phyloP scores from a whole-genome alignment of 2,888 invertebrate genomes.

The Lasius platythorax region DNA sequence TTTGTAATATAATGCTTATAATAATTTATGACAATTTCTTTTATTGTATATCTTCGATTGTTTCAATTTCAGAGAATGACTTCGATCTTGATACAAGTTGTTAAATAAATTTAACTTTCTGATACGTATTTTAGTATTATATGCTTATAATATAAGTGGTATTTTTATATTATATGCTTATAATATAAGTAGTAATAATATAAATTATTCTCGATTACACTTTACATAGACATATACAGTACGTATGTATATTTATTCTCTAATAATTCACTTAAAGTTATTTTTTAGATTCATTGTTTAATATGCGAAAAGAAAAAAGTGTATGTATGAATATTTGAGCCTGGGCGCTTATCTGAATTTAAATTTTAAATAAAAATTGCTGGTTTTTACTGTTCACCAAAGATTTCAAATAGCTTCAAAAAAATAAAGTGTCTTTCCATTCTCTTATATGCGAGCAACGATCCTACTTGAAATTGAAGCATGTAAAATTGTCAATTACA shows the following conservation, averaged over 20 bases:
- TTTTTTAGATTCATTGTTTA: not conserved
- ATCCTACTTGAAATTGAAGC: not conserved
- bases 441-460: not conserved
- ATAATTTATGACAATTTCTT: not conserved
- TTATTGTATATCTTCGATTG: not conserved
- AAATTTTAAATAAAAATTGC: not conserved
- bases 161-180: not conserved
- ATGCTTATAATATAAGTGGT: too few species aligned
- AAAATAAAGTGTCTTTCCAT: not conserved
- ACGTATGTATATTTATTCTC: not conserved
- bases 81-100: not conserved
- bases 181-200: constrained; percentile 7
- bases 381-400: not conserved
- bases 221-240: too few species aligned
- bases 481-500: constrained; percentile 31
- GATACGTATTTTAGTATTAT: not conserved
- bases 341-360: not conserved
- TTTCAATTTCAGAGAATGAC: not conserved
- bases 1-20: not conserved
- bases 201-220: not conserved
- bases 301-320: not conserved
- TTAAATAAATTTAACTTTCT: not conserved
- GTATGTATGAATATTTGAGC: not conserved
- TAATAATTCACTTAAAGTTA: not conserved
- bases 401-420: not conserved